Evolutionary conservation across 2,888 invertebrate genomes (phyloP).

Genomic region (Lycaena phlaeas): DNA sequence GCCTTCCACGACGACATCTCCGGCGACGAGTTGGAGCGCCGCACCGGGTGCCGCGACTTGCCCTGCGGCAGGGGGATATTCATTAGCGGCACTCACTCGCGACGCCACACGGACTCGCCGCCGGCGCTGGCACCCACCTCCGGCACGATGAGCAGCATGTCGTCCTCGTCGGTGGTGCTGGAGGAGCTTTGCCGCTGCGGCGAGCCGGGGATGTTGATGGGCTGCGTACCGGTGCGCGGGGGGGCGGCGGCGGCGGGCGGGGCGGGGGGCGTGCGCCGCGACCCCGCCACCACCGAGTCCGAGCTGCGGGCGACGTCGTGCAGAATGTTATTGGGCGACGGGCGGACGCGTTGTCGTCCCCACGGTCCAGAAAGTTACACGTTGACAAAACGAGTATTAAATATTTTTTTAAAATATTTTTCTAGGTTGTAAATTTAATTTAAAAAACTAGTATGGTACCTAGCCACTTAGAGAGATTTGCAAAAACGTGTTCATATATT

Average conservation of each 20-base stretch:
- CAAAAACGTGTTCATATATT: too few relatives aligned
- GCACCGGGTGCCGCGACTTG: slow-evolving; percentile 85
- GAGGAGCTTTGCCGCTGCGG: slow-evolving; percentile 60
- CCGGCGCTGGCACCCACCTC: too few relatives aligned
- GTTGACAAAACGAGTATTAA: too few relatives aligned
- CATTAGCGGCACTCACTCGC: too few relatives aligned
- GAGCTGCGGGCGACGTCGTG: slow-evolving; percentile 34
- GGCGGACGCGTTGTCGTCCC: too few relatives aligned
- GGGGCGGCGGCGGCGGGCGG: background rate
- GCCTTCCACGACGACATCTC: slow-evolving; percentile 94
- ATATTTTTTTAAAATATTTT: too few relatives aligned
- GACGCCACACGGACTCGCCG: too few relatives aligned
- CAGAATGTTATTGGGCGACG: too few relatives aligned
- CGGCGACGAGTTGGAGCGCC: slow-evolving; percentile 91
- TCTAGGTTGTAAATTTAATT: too few relatives aligned
- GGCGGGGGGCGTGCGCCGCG: background rate
- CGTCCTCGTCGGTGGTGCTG: slow-evolving; percentile 60
- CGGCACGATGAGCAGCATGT: slow-evolving; percentile 52
- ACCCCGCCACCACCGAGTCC: slow-evolving; percentile 43
- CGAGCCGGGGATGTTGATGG: slow-evolving; percentile 77
- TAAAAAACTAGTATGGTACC: too few relatives aligned
- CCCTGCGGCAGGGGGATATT: slow-evolving; percentile 33
- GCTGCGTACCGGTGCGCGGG: slow-evolving; percentile 53
- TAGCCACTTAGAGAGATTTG: too few relatives aligned
- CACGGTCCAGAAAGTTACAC: too few relatives aligned